A percentile compares a stretch with the other conserved stretches of the same genome.
Evolutionary conservation across 2,797 vertebrate genomes (phyloP).

Genomic region (Chelon labrosus): DNA sequence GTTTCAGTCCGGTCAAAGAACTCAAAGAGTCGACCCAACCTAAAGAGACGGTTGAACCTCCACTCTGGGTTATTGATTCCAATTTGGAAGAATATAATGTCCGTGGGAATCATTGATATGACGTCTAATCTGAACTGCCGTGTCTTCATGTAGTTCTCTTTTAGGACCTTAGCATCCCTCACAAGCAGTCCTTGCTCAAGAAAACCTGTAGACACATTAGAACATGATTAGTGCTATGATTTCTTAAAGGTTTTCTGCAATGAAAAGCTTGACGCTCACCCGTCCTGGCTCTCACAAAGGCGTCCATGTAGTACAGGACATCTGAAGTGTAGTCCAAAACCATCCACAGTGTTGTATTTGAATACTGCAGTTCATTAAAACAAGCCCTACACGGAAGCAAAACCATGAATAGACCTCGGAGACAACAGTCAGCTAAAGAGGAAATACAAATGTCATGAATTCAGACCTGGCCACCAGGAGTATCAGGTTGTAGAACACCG

Average conservation of each 20-base stretch:
- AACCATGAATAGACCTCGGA: not conserved
- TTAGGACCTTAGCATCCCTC: constrained; percentile 86
- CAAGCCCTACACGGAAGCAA: constrained; percentile 85
- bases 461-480: constrained; percentile 93
- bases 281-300: constrained; percentile 90
- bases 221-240: not conserved
- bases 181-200: constrained; percentile 97
- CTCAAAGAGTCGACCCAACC: constrained; percentile 91
- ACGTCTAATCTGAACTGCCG: constrained; percentile 90
- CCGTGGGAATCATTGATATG: constrained; percentile 91
- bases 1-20: constrained; percentile 98
- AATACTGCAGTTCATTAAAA: constrained; percentile 92
- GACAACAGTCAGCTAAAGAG: not conserved
- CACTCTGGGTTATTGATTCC: constrained; percentile 91
- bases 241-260: not conserved
- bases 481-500: constrained; percentile 96
- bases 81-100: constrained; percentile 87
- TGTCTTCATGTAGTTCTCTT: constrained; percentile 86
- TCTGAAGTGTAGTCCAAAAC: constrained; percentile 91
- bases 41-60: constrained; percentile 95
- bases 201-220: constrained; percentile 85
- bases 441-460: not conserved
- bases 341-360: constrained; percentile 85
- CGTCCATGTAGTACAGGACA: constrained; percentile 86
- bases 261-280: constrained; percentile 76